phyloP scores from a whole-genome alignment of 2,888 invertebrate species.

The Elegia similella region DNA sequence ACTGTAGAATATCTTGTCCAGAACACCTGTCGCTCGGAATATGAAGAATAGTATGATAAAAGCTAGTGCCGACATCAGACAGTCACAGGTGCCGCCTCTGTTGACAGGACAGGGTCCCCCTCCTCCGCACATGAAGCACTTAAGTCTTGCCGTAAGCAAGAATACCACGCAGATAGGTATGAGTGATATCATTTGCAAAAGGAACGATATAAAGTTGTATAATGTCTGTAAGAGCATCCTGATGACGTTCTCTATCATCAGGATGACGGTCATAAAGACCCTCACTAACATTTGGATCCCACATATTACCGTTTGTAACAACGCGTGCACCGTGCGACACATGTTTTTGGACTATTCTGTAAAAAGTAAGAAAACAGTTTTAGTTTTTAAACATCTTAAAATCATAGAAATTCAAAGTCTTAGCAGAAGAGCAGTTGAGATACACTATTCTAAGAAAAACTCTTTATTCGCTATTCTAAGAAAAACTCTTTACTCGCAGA shows the following conservation, averaged over 20 bases:
- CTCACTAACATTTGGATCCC: slow-evolving; percentile 64
- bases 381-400: too few species aligned
- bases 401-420: too few species aligned
- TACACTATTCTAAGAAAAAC: too few species aligned
- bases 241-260: slow-evolving; percentile 67
- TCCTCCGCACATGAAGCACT: slow-evolving; percentile 65
- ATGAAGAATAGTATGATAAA: slow-evolving; percentile 56
- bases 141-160: slow-evolving; percentile 53
- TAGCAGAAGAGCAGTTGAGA: too few species aligned
- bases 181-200: slow-evolving; percentile 62
- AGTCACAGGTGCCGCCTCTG: slow-evolving; percentile 60
- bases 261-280: slow-evolving; percentile 63
- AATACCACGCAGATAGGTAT: slow-evolving; percentile 66
- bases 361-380: slow-evolving; percentile 24
- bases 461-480: too few species aligned
- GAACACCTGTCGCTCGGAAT: slow-evolving; percentile 58
- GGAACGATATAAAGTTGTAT: slow-evolving; percentile 65
- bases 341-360: slow-evolving; percentile 44
- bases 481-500: too few species aligned
- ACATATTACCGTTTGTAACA: slow-evolving; percentile 56
- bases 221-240: slow-evolving; percentile 62
- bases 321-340: slow-evolving; percentile 62
- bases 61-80: slow-evolving; percentile 55
- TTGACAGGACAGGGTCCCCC: slow-evolving; percentile 58
- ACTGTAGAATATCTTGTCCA: slow-evolving; percentile 61